Evolutionary conservation across 2,888 invertebrate species (phyloP), one percentile per base, ranked within the genome.

Genomic region (Orthosia incerta): DNA sequence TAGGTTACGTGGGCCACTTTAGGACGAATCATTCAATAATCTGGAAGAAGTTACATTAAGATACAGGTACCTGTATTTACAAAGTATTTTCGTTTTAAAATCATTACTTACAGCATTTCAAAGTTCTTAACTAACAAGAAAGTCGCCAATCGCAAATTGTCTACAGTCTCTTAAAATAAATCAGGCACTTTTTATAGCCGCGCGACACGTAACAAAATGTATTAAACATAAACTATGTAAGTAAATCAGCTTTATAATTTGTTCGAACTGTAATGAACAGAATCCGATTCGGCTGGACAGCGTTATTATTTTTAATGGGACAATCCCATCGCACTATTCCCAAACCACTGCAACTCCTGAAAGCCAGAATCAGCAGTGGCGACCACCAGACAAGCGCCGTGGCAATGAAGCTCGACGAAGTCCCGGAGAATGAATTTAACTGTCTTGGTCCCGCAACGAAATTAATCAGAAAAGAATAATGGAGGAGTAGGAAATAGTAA

Each of bases 101-200:
- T 51, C 26, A 20, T 13, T 69, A 57, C 12, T 3, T 13, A 39
- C 15, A 26, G 9, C 26, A 56, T 56, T 31, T 11, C 16, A 51
- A 59, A 48, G 69, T 45, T 55, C 65, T 67, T 71, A 70, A 74
- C 55, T 80, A 71, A 64, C 45, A 51, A 72, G n/a, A 71, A 60
- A 80, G 55, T 63, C 56, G 51, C 51, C 16, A 76, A 61, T 71
- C 74, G 64, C 82, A 76, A 68, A 67, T 61, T 46, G 67, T 72
- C 50, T 31, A 16, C 23, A 60, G 75, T 66, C 69, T 85, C 83
- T 74, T 76, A 60, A 55, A 74, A 82, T 85, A 82, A 72, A 73
- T 75, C 79, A 85, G 83, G 75, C 75, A 51, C 79, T 71, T 72
- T 82, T 80, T 74, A 81, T 12, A 71, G 70, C 61, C 11, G 57